Evolutionary conservation across 1,140 invertebrate genomes (phyloP).

Genomic region (Drosophila busckii): DNA sequence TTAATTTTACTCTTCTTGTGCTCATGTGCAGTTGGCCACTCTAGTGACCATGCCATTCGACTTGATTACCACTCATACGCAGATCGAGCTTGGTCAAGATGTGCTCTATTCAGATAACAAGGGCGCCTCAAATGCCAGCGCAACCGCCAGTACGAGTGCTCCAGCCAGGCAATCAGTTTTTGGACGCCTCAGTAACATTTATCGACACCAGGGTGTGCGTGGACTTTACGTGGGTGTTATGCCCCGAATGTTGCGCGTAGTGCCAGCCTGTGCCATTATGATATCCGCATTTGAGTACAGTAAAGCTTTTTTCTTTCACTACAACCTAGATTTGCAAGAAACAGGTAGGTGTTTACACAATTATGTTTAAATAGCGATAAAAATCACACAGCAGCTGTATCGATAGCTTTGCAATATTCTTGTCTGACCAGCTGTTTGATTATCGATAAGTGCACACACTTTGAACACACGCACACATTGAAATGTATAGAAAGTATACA

Average conservation of each 20-base stretch:
- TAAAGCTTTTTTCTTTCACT: conserved; percentile 89
- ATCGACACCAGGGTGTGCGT: conserved; percentile 84
- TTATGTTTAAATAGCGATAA: background rate
- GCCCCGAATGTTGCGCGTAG: conserved; percentile 94
- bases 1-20: too few relatives aligned
- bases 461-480: conserved; percentile 1
- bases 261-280: conserved; percentile 99
- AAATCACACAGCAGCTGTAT: background rate
- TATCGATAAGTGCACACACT: conserved; percentile 18
- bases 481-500: background rate
- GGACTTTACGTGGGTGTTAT: conserved; percentile 90
- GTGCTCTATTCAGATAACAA: conserved; percentile 84
- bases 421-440: background rate
- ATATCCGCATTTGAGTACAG: conserved; percentile 97
- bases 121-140: background rate
- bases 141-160: too few relatives aligned
- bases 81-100: conserved; percentile 96
- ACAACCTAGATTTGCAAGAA: conserved; percentile 74
- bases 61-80: conserved; percentile 97
- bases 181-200: conserved; percentile 83
- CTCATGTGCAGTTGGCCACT: conserved; percentile 92
- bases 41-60: conserved; percentile 97
- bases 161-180: conserved; percentile 72
- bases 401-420: background rate
- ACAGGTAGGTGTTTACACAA: conserved; percentile 25